Evolutionary conservation across 1,140 invertebrate species (phyloP), one percentile per base, ranked within the genome.

Genomic region (Nasonia vitripennis): DNA sequence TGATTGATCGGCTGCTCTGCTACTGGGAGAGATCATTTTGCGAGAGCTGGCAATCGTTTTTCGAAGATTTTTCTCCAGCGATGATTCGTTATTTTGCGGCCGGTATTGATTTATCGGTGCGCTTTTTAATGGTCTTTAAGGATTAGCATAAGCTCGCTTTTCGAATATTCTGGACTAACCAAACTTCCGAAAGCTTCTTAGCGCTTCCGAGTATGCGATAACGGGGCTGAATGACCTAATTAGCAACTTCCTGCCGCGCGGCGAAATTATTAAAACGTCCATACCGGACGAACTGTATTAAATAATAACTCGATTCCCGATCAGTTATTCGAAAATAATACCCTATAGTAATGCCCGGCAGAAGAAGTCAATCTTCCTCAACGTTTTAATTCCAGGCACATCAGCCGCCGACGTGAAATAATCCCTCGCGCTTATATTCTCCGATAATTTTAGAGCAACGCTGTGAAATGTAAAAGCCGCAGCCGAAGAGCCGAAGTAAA

Each of bases 341-440:
- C 9, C 0, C 17, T 1, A 17, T 62, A 62, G 27, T 62, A 62
- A 75, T n/a, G 14, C 20, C 73, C 2, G 37, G 20, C 1, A 5
- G 85, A 86, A 81, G 86, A 88, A 89, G 88, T 89, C 87, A 83
- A 89, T 87, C 88, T 34, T 27, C 10, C 68, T 78, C 31, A n/a
- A 68, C 27, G 37, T 79, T 79, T 79, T 70, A 17, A 80, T 80
- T 45, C 2, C 0, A 23, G 23, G n/a, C 62, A 62, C 20, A 31
- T 23, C 68, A 62, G 20, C 55, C 55, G 2, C 4, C 5, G 14
- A 62, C 17, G 55, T 62, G 20, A 62, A 62, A 37, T 37, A 51
- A 62, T 17, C 55, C 55, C 17, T 62, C 20, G 20, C 6, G 84
- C 86, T 62, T 84, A 86, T 87, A 86, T 87, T 51, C 62, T 23